Base-by-base conservation (phyloP, 1,140 invertebrate genomes). In the Megathymus violae region DNA sequence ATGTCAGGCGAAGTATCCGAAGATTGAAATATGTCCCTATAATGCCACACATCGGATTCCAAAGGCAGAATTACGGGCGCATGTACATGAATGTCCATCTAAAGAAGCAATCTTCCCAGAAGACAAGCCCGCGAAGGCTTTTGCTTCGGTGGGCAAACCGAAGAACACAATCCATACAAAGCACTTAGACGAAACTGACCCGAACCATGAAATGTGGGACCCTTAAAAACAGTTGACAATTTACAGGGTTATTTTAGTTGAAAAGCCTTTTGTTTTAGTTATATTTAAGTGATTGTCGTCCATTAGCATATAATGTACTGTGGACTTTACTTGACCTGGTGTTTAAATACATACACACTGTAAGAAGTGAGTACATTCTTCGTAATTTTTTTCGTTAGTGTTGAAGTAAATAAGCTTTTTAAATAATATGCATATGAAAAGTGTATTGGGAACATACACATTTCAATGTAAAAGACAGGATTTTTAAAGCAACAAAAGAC, bases 31-130 rank as follows among this genome's bases (percentile, higher is more conserved):
- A 2, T 93, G 92, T 41, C 83, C 85, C 0, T 92, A 78, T 59
- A 91, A 93, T 64, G 78, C 84, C 0, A 82, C 92, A 0, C 94
- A 94, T 72, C 63, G 82, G 0, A 63, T 80, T 10, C 64, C 68
- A 0, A 13, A 66, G 0, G 0, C 47, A 0, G 44, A 81, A 36
- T 66, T 85, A 19, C 69, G 59, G 14, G 10, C 47, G 0, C 87
- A 89, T 36, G 62, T 77, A 0, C 3, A 54, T 1, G 58, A 46
- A 0, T 89, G 87, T 15, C 80, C 82, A 0, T 71, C 71, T 0
- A 71, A 60, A 34, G 17, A 41, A 0, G 44, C 47, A 7, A 56
- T 77, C 6, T 74, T 71, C 9, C 71, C 74, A 1, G 62, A 71
- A 17, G 43, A 77, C 4, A 46, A 43, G 2, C 65, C 56, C 1